These are phyloP conservation scores for Netelia fuscicornis DNA, from an alignment of 2,888 invertebrate genomes.

Conservation along the genomic window DNA sequence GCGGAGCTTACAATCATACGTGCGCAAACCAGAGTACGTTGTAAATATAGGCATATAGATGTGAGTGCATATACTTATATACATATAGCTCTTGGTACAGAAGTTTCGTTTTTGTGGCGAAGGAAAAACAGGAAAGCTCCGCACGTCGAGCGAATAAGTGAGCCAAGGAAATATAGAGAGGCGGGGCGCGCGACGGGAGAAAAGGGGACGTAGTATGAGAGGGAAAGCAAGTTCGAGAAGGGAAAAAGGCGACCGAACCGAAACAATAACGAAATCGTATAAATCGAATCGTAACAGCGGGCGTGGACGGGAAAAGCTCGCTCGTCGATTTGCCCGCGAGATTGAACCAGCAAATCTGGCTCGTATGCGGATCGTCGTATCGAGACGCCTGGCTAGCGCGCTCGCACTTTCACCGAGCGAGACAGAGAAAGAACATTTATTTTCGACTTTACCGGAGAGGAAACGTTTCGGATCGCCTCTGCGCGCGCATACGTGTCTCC, in stretches of 20 bases:
- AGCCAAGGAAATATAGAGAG: slow-evolving; percentile 4
- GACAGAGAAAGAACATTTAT: slow-evolving; percentile 24
- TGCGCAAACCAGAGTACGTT: neutral
- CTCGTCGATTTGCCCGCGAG: slow-evolving; percentile 45
- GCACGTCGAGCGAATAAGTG: slow-evolving; percentile 33
- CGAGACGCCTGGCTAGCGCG: neutral
- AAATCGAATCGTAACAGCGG: slow-evolving; percentile 58
- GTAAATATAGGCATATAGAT: neutral
- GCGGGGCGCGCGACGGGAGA: neutral
- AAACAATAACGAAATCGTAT: slow-evolving; percentile 64
- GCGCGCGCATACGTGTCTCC: neutral
- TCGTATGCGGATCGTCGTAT: slow-evolving; percentile 34
- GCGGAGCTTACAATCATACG: slow-evolving; percentile 19
- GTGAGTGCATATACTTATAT: too few relatives aligned
- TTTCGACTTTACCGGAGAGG: slow-evolving; percentile 23
- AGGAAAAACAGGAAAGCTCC: slow-evolving; percentile 16
- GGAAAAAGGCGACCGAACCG: neutral
- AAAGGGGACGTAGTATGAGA: neutral
- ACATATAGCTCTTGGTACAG: too few relatives aligned
- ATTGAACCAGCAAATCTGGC: slow-evolving; percentile 59
- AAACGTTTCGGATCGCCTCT: neutral
- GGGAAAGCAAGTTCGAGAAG: neutral
- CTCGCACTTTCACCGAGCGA: slow-evolving; percentile 1
- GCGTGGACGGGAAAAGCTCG: slow-evolving; percentile 46
- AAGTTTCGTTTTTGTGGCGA: neutral